Evolutionary conservation across 1,140 invertebrate genomes (phyloP), one percentile per base, ranked within the genome.

Genomic region (Pseudoatta argentina): DNA sequence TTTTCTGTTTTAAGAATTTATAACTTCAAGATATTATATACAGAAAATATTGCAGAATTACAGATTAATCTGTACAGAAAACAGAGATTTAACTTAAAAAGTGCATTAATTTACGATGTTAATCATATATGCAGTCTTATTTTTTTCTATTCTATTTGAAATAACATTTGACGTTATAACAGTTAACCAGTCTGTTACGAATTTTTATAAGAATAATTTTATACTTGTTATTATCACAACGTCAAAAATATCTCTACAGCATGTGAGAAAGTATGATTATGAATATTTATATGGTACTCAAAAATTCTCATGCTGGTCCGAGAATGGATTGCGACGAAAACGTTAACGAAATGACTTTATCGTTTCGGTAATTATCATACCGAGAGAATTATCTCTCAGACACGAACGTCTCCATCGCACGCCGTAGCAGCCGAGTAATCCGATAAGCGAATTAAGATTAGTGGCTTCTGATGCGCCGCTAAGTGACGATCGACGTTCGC

Each of bases 391-490:
- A 95, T 92, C 93, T 93, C 88, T 91, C 88, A 78, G 76, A 85
- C 89, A 91, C 86, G 91, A 92, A 95, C 94, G 94, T 94, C 94
- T 95, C 91, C 92, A 95, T 95, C 89, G 87, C 61, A n/a, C 85
- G 63, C 61, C 72, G 48, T 83, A 87, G 73, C 77, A 78, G 77
- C 64, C 64, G 88, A 89, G 92, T 94, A 95, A 94, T 94, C 91
- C 93, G 94, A 95, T 94, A 94, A 95, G 92, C 92, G 93, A 94
- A 94, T 94, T 93, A 93, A 94, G 93, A 94, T 94, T 92, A 94
- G 91, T 89, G 57, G 89, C 93, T 93, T 93, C 90, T 93, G 93
- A 94, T 91, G 93, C 91, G 91, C 93, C 92, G 93, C 93, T 93
- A 93, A 93, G 93, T 92, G 91, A 92, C 91, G 92, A 93, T 90